Evolutionary conservation across 2,888 invertebrate genomes (phyloP).

Genomic region (Marasmarcha lunaedactyla): DNA sequence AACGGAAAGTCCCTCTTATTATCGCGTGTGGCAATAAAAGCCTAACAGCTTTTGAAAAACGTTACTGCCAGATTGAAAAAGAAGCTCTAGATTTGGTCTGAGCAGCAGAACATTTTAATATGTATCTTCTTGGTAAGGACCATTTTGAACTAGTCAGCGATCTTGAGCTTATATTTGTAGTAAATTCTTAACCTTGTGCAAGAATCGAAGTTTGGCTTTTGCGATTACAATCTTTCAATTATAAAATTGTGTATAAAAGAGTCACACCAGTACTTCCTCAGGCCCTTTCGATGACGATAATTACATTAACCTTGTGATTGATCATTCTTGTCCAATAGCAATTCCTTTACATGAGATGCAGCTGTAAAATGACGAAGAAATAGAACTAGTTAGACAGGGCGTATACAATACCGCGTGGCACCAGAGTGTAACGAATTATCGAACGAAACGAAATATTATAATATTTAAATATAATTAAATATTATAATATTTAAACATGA

Average conservation of each 20-base stretch:
- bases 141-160: slow-evolving; percentile 3
- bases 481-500: slow-evolving; percentile 8
- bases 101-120: slow-evolving; percentile 5
- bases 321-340: too few relatives aligned
- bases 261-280: slow-evolving; percentile 7
- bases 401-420: not conserved
- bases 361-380: slow-evolving; percentile 2
- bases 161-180: slow-evolving; percentile 2
- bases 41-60: slow-evolving; percentile 3
- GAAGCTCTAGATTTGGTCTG: slow-evolving; percentile 6
- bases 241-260: slow-evolving; percentile 4
- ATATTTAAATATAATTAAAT: too few relatives aligned
- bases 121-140: slow-evolving; percentile 4
- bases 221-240: slow-evolving; percentile 6
- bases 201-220: slow-evolving; percentile 10
- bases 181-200: slow-evolving; percentile 9
- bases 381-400: slow-evolving; percentile 2
- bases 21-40: slow-evolving; percentile 6
- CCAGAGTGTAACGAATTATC: slow-evolving; percentile 2
- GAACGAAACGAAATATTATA: too few relatives aligned
- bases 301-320: slow-evolving; percentile 4
- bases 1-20: slow-evolving; percentile 2
- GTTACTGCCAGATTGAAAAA: slow-evolving; percentile 5
- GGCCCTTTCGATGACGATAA: not conserved
- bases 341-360: too few relatives aligned